A percentile compares a stretch with the other conserved stretches of the same genome.
phyloP scores from a whole-genome alignment of 2,888 invertebrate species.

The Acanthacorydalis orientalis region DNA sequence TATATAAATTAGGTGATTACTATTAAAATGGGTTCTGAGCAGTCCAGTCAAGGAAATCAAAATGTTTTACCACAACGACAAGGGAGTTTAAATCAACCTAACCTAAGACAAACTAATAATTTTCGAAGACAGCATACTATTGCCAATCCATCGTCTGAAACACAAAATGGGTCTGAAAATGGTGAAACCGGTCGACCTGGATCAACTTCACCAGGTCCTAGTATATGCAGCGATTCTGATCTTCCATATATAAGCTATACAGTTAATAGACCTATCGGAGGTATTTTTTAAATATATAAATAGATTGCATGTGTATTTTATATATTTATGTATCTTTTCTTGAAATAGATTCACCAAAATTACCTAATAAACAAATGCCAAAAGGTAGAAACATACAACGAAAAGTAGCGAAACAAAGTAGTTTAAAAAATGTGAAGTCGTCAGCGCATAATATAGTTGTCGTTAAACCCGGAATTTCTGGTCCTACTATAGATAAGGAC shows the following conservation, averaged over 20 bases:
- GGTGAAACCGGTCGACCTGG: slow-evolving; percentile 40
- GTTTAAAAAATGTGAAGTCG: slow-evolving; percentile 22
- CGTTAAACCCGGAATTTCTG: slow-evolving; percentile 46
- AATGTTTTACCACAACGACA: slow-evolving; percentile 14
- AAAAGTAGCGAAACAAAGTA: slow-evolving; percentile 23
- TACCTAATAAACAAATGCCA: slow-evolving; percentile 39
- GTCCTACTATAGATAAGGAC: slow-evolving; percentile 49
- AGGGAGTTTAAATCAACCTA: slow-evolving; percentile 13
- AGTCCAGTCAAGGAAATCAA: slow-evolving; percentile 18
- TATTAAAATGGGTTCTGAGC: slow-evolving; percentile 24
- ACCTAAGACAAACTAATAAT: slow-evolving; percentile 13
- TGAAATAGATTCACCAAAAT: slow-evolving; percentile 60
- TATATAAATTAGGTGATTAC: no score
- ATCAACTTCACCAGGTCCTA: slow-evolving; percentile 70
- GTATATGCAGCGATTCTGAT: slow-evolving; percentile 78
- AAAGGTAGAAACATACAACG: slow-evolving; percentile 18
- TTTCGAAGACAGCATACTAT: slow-evolving; percentile 25
- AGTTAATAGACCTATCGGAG: slow-evolving; percentile 74
- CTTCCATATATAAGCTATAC: slow-evolving; percentile 85
- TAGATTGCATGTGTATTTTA: not conserved
- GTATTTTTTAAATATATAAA: slow-evolving; percentile 22
- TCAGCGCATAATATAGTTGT: slow-evolving; percentile 64
- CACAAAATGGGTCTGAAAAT: slow-evolving; percentile 14
- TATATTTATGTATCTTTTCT: not conserved
- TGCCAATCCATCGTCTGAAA: slow-evolving; percentile 21